A percentile compares a stretch with the other conserved stretches of the same genome.
Evolutionary conservation across 2,797 vertebrate genomes (phyloP).

Genomic region (Sebastolobus altivelis): DNA sequence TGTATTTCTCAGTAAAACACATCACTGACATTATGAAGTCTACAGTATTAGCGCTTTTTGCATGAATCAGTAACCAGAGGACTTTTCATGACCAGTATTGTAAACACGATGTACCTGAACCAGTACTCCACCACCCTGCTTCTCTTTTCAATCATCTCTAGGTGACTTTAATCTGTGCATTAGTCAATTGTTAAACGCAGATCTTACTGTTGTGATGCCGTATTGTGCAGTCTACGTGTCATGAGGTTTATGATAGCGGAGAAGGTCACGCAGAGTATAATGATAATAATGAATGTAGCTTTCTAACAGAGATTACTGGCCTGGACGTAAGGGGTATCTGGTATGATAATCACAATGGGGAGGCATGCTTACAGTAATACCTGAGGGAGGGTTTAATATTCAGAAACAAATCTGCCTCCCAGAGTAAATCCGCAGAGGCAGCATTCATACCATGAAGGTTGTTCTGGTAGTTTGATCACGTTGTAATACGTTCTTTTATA

Average conservation of each 20-base stretch:
- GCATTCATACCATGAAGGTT: slow-evolving; percentile 14
- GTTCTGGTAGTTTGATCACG: slow-evolving; percentile 43
- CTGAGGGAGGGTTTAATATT: slow-evolving; percentile 37
- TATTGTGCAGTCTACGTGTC: slow-evolving; percentile 51
- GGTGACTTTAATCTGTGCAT: slow-evolving; percentile 39
- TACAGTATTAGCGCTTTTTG: slow-evolving; percentile 16
- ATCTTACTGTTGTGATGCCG: slow-evolving; percentile 55
- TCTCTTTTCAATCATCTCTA: slow-evolving; percentile 28
- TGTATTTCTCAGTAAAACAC: slow-evolving; percentile 7
- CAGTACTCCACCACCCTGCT: slow-evolving; percentile 10
- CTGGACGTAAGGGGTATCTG: slow-evolving; percentile 14
- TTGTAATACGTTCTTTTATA: slow-evolving; percentile 54
- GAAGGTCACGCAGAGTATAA: slow-evolving; percentile 24
- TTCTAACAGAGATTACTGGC: slow-evolving; percentile 28
- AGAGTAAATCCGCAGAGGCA: slow-evolving; percentile 25
- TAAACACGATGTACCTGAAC: slow-evolving; percentile 4
- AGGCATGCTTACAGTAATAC: not conserved
- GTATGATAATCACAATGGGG: slow-evolving; percentile 28
- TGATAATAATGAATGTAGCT: slow-evolving; percentile 61
- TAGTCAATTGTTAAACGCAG: slow-evolving; percentile 46
- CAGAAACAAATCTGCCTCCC: slow-evolving; percentile 27
- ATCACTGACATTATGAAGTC: slow-evolving; percentile 1
- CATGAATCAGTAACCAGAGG: slow-evolving; percentile 30
- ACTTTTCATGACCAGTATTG: slow-evolving; percentile 16
- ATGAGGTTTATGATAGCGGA: slow-evolving; percentile 40